Percentiles rank a stretch among this genome's conserved stretches.
phyloP scores from a whole-genome alignment of 2,113 vertebrate genomes.

The Pavo muticus region DNA sequence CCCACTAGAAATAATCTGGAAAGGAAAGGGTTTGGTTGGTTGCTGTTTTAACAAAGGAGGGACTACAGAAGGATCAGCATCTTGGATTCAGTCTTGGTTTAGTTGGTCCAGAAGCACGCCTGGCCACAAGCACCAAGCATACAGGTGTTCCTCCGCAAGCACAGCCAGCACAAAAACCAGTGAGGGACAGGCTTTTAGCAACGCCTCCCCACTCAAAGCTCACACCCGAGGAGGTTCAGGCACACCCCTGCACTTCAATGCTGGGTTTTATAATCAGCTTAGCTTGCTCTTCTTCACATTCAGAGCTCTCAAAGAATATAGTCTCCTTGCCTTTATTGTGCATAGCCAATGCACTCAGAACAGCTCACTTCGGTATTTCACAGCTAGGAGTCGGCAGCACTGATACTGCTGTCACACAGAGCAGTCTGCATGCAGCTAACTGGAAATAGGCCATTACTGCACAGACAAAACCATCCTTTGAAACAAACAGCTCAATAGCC shows the following conservation, averaged over 20 bases:
- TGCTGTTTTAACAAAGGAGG: background rate
- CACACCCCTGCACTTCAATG: background rate
- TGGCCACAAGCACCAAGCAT: accelerated
- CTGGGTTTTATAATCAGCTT: background rate
- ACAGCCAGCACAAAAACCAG: background rate
- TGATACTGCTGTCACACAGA: background rate
- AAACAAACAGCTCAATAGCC: background rate
- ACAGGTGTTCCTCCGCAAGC: background rate
- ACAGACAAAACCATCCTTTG: background rate
- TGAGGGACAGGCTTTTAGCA: background rate
- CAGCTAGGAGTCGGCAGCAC: background rate
- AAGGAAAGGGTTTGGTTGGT: background rate
- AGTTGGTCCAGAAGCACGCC: background rate
- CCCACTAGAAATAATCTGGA: background rate
- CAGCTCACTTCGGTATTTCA: background rate
- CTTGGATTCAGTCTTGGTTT: background rate
- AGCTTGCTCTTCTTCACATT: background rate
- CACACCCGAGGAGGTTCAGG: background rate
- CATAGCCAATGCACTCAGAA: accelerated
- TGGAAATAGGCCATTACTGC: background rate
- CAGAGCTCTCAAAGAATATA: accelerated
- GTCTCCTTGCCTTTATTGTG: background rate
- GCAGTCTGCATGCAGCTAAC: accelerated
- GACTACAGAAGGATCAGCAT: background rate
- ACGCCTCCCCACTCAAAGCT: background rate